These are phyloP conservation scores for Chrysochloris asiatica DNA, from an alignment of 2,113 vertebrate species.

Conservation along the genomic window DNA sequence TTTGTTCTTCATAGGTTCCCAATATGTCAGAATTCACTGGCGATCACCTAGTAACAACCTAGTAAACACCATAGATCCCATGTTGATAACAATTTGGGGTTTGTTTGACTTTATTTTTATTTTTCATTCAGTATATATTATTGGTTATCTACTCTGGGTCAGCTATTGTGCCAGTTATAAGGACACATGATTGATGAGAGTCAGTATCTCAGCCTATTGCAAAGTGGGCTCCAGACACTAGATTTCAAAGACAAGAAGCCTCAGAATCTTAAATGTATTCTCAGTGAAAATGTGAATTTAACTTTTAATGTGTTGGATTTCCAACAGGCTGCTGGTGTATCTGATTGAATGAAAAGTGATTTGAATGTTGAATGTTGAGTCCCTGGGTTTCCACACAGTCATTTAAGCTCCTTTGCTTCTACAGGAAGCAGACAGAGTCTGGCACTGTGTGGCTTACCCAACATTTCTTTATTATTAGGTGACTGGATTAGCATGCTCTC, in stretches of 20 bases:
- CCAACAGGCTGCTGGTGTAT: not conserved
- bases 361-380: conserved; percentile 13
- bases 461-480: not conserved
- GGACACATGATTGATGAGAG: conserved; percentile 40
- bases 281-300: not conserved
- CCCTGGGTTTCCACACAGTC: not conserved
- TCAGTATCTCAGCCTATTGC: not conserved
- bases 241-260: not conserved
- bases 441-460: not conserved
- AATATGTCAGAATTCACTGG: too few species aligned
- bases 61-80: too few species aligned
- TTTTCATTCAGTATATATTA: not conserved
- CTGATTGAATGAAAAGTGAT: conserved; percentile 11
- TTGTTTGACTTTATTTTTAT: not conserved
- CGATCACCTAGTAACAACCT: too few species aligned
- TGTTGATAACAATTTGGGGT: not conserved
- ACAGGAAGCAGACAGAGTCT: not conserved
- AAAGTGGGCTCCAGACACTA: conserved; percentile 32
- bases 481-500: not conserved
- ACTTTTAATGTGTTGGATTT: not conserved
- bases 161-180: not conserved
- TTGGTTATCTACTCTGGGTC: not conserved
- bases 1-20: too few species aligned
- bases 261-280: conserved; percentile 15
- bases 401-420: not conserved